Evolutionary conservation across 2,888 invertebrate genomes (phyloP), one percentile per base, ranked within the genome.

Genomic region (Sturmia bella): DNA sequence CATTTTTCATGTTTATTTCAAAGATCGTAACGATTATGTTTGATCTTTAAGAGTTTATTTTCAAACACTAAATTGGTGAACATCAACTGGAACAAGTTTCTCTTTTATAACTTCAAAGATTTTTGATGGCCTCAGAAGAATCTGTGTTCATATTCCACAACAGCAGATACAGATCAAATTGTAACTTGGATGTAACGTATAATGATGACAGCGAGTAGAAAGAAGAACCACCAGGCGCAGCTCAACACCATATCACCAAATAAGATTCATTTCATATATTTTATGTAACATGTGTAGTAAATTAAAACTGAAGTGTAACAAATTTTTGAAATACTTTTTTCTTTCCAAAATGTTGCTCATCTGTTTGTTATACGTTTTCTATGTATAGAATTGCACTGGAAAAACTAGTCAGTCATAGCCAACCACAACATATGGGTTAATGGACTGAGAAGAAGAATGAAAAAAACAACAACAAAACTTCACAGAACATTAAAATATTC

Each of bases 381-480:
- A 11, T 43, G 32, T 24, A 21, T 17, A 9, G 37, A 32, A 13
- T 50, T 5, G 12, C 2, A 37, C 41, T 19, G 15, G 57, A 61
- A 63, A 70, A 70, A 64, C 32, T 64, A 54, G 68, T 54, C 43
- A 56, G 73, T 68, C 68, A 39, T 41, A 59, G 24, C 61, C 85
- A 86, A 84, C 85, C 75, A 83, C 68, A 87, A 79, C 87, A 88
- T 87, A 88, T 88, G 88, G 86, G 82, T 57, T 57, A 81, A 64
- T 61, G 69, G 69, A 66, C 80, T 68, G 54, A 37, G 57, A 64
- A 32, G n/a, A n/a, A n/a, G n/a, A n/a, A n/a, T n/a, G n/a, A 32
- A 32, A 32, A 27, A 27, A 48, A 70, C 80, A 21, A 68, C 66
- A 74, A 48, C 54, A 57, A 77, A 21, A 80, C 70, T 39, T 9